phyloP scores from a whole-genome alignment of 53 echinoderm and acorn worm genomes.

The Glandiceps talaboti region DNA sequence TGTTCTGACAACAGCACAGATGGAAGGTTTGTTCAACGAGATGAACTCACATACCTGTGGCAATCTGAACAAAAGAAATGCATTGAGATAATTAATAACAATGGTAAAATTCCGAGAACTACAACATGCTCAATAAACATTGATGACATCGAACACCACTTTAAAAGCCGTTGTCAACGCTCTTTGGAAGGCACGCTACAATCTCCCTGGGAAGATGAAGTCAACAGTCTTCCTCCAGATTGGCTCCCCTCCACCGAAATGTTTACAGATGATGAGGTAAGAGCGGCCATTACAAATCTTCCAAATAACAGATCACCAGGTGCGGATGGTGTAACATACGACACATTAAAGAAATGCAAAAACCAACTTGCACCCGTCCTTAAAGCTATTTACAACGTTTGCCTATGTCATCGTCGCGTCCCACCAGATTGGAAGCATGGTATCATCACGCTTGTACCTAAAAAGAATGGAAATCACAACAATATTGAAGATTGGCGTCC shows the following conservation, averaged over 20 bases:
- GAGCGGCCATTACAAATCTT: not conserved
- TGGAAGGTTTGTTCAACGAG: not conserved
- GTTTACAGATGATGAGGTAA: not conserved
- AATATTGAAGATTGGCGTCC: not conserved
- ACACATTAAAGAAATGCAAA: not conserved
- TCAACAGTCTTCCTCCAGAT: not conserved
- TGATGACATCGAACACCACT: not conserved
- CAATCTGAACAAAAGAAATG: not conserved
- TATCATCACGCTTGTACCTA: not conserved
- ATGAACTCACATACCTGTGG: not conserved
- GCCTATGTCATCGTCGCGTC: not conserved
- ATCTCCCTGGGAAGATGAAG: not conserved
- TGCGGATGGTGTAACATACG: not conserved
- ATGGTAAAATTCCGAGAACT: not conserved
- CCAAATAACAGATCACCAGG: not conserved
- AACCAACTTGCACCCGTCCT: not conserved
- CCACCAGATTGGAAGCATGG: not conserved
- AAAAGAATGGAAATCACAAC: not conserved
- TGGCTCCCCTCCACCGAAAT: not conserved
- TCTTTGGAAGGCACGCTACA: not conserved
- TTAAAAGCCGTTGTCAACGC: not conserved
- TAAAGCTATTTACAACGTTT: not conserved
- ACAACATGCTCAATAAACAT: not conserved
- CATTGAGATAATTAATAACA: not conserved
- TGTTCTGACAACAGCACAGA: not conserved